phyloP scores from a whole-genome alignment of 1,140 invertebrate genomes.

The Octopus sinensis region DNA sequence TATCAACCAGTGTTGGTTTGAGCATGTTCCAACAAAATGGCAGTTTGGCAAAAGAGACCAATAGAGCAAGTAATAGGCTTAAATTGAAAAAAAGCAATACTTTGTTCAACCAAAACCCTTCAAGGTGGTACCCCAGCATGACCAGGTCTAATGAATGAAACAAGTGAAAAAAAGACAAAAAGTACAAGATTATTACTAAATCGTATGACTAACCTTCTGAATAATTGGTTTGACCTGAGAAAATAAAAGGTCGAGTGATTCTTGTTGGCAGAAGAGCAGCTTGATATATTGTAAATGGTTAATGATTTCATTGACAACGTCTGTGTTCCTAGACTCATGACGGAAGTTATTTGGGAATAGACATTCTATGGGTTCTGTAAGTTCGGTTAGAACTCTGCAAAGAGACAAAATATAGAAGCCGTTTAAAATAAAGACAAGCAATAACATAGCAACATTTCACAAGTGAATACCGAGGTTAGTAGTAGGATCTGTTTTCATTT shows the following conservation, averaged over 20 bases:
- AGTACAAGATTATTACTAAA: too few species aligned
- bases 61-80: too few species aligned
- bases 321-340: constrained; percentile 17
- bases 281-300: constrained; percentile 25
- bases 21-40: too few species aligned
- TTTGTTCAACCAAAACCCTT: too few species aligned
- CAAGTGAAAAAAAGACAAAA: too few species aligned
- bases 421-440: background rate
- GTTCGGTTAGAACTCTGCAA: constrained; percentile 29
- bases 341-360: constrained; percentile 19
- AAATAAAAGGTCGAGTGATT: constrained; percentile 23
- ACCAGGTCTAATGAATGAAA: too few species aligned
- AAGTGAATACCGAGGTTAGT: background rate
- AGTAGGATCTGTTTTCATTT: too few species aligned
- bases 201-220: constrained; percentile 20
- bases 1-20: too few species aligned
- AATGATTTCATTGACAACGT: constrained; percentile 11
- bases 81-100: too few species aligned
- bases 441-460: too few species aligned
- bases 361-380: constrained; percentile 33
- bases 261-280: constrained; percentile 26
- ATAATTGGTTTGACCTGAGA: constrained; percentile 26
- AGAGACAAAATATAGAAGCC: background rate
- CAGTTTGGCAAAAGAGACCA: too few species aligned
- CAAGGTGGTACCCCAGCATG: too few species aligned